phyloP scores from a whole-genome alignment of 2,888 invertebrate genomes.

The Helicoverpa assulta region DNA sequence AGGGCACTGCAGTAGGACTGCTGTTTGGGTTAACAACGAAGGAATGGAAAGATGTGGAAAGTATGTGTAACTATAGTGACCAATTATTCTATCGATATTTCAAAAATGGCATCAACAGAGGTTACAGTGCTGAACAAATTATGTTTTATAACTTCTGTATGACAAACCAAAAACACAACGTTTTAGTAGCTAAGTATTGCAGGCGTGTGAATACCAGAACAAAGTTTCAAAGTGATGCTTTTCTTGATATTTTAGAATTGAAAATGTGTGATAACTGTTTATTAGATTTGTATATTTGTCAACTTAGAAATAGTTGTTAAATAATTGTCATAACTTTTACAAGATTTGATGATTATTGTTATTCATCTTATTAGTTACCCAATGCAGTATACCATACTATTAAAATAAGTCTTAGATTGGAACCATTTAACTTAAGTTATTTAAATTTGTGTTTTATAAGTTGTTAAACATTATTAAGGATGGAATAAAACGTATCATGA shows the following conservation, averaged over 20 bases:
- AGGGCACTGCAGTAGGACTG: conserved; percentile 76
- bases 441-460: too few relatives aligned
- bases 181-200: conserved; percentile 77
- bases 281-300: conserved; percentile 75
- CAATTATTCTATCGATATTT: conserved; percentile 87
- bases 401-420: too few relatives aligned
- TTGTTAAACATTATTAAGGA: too few relatives aligned
- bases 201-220: conserved; percentile 80
- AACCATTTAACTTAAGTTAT: too few relatives aligned
- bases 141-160: conserved; percentile 86
- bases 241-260: conserved; percentile 80
- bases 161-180: conserved; percentile 75
- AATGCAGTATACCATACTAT: too few relatives aligned
- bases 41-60: conserved; percentile 83
- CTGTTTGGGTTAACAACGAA: conserved; percentile 78
- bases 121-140: conserved; percentile 79
- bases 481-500: too few relatives aligned
- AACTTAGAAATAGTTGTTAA: conserved; percentile 58
- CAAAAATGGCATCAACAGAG: conserved; percentile 79
- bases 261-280: conserved; percentile 74
- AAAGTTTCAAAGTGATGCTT: conserved; percentile 77
- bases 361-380: too few relatives aligned
- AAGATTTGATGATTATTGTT: too few relatives aligned
- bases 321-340: background rate
- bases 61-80: conserved; percentile 72